A percentile compares a stretch with the other conserved stretches of the same genome.
These are phyloP conservation scores for Seriola dumerili DNA, from an alignment of 2,113 vertebrate genomes.

Conservation along the genomic window DNA sequence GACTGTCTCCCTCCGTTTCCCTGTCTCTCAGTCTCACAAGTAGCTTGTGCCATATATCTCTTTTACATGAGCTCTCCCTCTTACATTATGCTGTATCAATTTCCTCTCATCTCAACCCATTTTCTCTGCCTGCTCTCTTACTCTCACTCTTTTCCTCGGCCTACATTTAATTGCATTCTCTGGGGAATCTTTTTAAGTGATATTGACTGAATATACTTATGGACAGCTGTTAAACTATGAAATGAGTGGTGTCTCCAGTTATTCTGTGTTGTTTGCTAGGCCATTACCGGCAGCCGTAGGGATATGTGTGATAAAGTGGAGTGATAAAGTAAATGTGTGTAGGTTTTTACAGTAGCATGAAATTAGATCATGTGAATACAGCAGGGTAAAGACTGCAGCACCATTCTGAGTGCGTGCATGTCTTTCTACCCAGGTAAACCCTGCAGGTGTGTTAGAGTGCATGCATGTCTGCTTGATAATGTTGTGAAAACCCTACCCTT, in stretches of 20 bases:
- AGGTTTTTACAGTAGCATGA: slow-evolving; percentile 31
- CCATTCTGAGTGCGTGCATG: slow-evolving; percentile 34
- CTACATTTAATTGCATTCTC: slow-evolving; percentile 68
- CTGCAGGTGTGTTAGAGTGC: slow-evolving; percentile 8
- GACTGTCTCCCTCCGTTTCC: slow-evolving; percentile 12
- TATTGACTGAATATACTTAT: slow-evolving; percentile 70
- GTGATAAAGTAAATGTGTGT: slow-evolving; percentile 13
- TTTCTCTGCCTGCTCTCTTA: slow-evolving; percentile 54
- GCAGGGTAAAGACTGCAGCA: slow-evolving; percentile 24
- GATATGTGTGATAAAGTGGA: slow-evolving; percentile 2
- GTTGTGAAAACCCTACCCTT: slow-evolving; percentile 13
- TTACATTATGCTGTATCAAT: slow-evolving; percentile 73
- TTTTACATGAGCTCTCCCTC: slow-evolving; percentile 63
- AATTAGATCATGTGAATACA: slow-evolving; percentile 41
- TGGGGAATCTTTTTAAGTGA: slow-evolving; percentile 68
- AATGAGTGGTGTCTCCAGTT: slow-evolving; percentile 44
- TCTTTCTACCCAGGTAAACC: slow-evolving; percentile 14
- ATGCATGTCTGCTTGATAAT: background rate
- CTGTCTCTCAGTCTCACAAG: slow-evolving; percentile 20
- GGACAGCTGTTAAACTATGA: slow-evolving; percentile 52
- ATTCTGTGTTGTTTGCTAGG: slow-evolving; percentile 23
- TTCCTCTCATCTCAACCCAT: slow-evolving; percentile 72
- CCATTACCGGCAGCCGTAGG: background rate
- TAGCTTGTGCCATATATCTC: slow-evolving; percentile 46
- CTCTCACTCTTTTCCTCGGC: slow-evolving; percentile 45